Percentiles rank a stretch among this genome's conserved stretches.
Conservation (phyloP, 2,113 vertebrate genomes). For the Muscicapa adusta region DNA sequence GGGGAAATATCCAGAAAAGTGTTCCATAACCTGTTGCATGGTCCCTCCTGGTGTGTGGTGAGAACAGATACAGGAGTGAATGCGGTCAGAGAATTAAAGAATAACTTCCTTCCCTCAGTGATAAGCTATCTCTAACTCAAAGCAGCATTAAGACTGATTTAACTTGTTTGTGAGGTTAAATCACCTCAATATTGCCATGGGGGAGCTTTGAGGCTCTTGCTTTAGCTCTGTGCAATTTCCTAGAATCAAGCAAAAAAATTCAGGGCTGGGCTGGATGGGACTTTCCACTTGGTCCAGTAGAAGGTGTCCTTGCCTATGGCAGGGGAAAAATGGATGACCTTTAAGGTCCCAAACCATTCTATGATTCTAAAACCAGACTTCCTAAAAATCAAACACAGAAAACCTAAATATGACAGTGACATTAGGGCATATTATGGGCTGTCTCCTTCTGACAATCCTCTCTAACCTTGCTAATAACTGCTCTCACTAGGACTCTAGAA, state of each 20-base stretch:
- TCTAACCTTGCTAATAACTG: background rate
- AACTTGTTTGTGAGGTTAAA: background rate
- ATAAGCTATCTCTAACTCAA: background rate
- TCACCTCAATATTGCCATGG: background rate
- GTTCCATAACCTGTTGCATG: background rate
- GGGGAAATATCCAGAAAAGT: background rate
- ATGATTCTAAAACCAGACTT: background rate
- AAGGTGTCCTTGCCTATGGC: background rate
- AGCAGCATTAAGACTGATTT: background rate
- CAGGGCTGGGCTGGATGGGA: background rate
- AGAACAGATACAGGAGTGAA: background rate
- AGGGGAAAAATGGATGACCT: background rate
- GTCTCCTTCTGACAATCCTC: background rate
- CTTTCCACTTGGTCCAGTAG: background rate
- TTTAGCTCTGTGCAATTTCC: background rate
- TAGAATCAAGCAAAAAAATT: background rate
- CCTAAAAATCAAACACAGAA: background rate
- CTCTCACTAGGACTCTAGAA: fast-evolving
- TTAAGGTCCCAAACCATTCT: background rate
- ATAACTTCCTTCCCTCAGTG: background rate
- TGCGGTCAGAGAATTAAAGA: background rate
- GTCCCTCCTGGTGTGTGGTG: fast-evolving
- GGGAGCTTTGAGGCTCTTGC: background rate
- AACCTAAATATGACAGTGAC: background rate
- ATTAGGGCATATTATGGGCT: too few species aligned